Base-by-base conservation (phyloP, 1,140 invertebrate genomes). In the Drosophila sturtevanti region DNA sequence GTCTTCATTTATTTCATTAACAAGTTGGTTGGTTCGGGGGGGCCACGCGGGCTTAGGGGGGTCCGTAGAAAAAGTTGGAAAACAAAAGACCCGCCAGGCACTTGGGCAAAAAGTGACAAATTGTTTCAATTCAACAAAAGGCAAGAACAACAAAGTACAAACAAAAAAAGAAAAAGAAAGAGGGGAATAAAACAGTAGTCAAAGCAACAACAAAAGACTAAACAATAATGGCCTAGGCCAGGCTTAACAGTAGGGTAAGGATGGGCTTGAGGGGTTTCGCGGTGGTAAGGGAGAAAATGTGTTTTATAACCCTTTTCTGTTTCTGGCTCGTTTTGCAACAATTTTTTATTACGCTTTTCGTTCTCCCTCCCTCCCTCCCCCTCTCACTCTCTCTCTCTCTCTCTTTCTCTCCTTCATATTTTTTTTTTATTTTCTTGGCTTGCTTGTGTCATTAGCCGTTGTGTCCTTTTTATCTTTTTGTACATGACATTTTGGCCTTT, bases 121-220 rank as follows among this genome's bases (percentile, higher is more conserved):
- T 86, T 86, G 82, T 86, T 86, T 86, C 81, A 85, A 85, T 85
- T 85, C 82, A 84, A 85, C 81, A 87, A 86, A 81, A 87, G 77
- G 71, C 73, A 80, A 81, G 71, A 67, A 67, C 69, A 74, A 76
- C 62, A 77, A 54, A 65, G 63, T 48, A 48, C 41, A 48, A 48
- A 41, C 48, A 68, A 59, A 56, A 71, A 68, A 21, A 74, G 34
- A 55, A 16, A 73, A 74, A 55, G 66, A 60, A 48, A 61, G 74
- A 74, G n/a, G n/a, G n/a, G n/a, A 67, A 38, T 34, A 59, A 44
- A 72, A 18, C 56, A 74, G 64, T 67, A 56, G 27, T 48, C 60
- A 67, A 21, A 34, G 38, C 16, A 71, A 68, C 64, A 63, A 68
- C 24, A 68, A 63, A 72, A 54, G 72, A 41, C 72, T 41, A 56